Base-by-base conservation (phyloP, 2,797 vertebrate genomes). In the Oryzias sinensis region DNA sequence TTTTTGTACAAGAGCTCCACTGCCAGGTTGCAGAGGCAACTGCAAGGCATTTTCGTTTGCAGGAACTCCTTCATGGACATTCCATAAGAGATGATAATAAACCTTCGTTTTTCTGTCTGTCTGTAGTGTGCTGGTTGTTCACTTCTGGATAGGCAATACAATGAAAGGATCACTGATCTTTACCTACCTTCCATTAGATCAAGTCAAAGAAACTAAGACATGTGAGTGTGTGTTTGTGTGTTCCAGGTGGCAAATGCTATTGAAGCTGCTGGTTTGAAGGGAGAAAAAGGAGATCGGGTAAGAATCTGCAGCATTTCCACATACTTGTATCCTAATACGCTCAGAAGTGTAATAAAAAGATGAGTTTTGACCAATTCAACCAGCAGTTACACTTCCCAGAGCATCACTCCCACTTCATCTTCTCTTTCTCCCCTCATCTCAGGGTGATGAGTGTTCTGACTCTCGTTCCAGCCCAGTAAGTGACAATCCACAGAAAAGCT, bases 81-180 rank as follows among this genome's bases (percentile, higher is more conserved):
- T 51, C 24, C 45, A 70, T 16, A 49, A 29, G 53, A 25, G 15
- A 5, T 48, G 15, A 41, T 62, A 49, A 61, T 24, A 53, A 59
- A 48, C 3, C 71, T 46, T 74, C 14, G 53, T 53, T 73, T 37
- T 68, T 15, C 16, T 72, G 47, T 79, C 59, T 73, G 55, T 75
- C 56, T 84, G 62, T 77, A 89, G 87, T 92, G 89, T 74, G 85
- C 77, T 56, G 83, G 88, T 79, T 92, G 89, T 86, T 77, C 91
- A 77, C 55, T 88, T 70, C 74, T 79, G 70, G 87, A 51, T 77
- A 81, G 84, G 72, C 80, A 88, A 60, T 83, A 74, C 53, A 80
- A 85, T 86, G 88, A 90, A 86, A 87, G 88, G 85, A 80, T 84
- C 79, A 5, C 44, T 81, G 83, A 82, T 81, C 80, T 77, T 79